These are phyloP conservation scores for Chrysolina haemoptera DNA, from an alignment of 2,888 invertebrate genomes.

Conservation along the genomic window DNA sequence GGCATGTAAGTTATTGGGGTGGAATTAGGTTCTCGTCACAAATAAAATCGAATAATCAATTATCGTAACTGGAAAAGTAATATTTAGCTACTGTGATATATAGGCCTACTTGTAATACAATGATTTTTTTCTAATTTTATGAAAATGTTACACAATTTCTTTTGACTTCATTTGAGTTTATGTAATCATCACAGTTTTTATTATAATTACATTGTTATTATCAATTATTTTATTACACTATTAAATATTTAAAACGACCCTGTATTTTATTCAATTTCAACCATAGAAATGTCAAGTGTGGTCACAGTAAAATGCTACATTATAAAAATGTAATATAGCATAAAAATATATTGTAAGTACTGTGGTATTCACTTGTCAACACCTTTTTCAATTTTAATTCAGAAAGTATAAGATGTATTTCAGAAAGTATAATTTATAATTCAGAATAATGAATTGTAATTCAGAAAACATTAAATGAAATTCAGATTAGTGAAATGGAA, in stretches of 20 bases:
- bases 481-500: too few species aligned
- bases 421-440: too few species aligned
- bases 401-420: too few species aligned
- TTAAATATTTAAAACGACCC: conserved; percentile 36
- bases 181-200: conserved; percentile 33
- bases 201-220: conserved; percentile 34
- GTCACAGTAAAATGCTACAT: too few species aligned
- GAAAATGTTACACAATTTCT: conserved; percentile 37
- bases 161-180: conserved; percentile 36
- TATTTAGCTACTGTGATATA: conserved; percentile 58
- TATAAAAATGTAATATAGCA: too few species aligned
- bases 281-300: background rate
- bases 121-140: conserved; percentile 45
- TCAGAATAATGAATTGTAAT: too few species aligned
- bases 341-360: too few species aligned
- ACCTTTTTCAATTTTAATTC: too few species aligned
- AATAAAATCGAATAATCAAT: conserved; percentile 34
- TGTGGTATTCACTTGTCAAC: too few species aligned
- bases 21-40: conserved; percentile 14
- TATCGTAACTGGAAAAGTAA: conserved; percentile 39
- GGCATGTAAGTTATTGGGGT: background rate
- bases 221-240: conserved; percentile 38
- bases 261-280: background rate
- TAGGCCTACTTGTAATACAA: conserved; percentile 53
- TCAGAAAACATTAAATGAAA: too few species aligned